Evolutionary conservation across 2,797 vertebrate genomes (phyloP).

Genomic region (Hapalemur alaotrensis): DNA sequence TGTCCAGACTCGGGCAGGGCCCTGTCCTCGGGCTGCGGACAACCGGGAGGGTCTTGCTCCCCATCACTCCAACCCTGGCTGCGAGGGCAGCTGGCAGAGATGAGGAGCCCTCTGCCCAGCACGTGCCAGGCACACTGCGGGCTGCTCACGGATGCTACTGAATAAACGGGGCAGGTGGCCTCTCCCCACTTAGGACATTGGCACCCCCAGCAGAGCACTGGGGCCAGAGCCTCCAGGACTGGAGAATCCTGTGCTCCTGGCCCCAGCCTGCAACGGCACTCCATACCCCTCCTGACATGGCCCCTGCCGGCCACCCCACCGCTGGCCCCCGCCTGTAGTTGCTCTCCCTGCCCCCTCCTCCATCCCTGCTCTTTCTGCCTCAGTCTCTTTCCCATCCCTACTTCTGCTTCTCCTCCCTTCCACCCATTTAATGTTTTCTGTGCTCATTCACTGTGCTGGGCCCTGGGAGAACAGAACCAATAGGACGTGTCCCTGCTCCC

Average conservation of each 20-base stretch:
- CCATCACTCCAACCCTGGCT: not conserved
- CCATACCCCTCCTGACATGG: fast-evolving
- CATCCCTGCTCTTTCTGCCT: not conserved
- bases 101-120: not conserved
- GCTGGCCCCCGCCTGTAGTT: not conserved
- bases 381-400: not conserved
- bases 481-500: not conserved
- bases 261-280: not conserved
- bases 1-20: not conserved
- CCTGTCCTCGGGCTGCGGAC: not conserved
- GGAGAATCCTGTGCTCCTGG: not conserved
- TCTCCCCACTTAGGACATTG: not conserved
- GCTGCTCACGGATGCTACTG: not conserved
- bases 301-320: not conserved
- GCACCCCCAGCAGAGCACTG: not conserved
- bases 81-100: not conserved
- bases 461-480: not conserved
- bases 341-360: not conserved
- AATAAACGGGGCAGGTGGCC: not conserved
- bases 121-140: not conserved
- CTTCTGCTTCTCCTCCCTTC: not conserved
- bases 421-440: not conserved
- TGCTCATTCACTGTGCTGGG: not conserved
- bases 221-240: not conserved
- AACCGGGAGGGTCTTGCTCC: not conserved